Evolutionary conservation across 2,888 invertebrate genomes (phyloP).

Genomic region (Caenorhabditis sp.): DNA sequence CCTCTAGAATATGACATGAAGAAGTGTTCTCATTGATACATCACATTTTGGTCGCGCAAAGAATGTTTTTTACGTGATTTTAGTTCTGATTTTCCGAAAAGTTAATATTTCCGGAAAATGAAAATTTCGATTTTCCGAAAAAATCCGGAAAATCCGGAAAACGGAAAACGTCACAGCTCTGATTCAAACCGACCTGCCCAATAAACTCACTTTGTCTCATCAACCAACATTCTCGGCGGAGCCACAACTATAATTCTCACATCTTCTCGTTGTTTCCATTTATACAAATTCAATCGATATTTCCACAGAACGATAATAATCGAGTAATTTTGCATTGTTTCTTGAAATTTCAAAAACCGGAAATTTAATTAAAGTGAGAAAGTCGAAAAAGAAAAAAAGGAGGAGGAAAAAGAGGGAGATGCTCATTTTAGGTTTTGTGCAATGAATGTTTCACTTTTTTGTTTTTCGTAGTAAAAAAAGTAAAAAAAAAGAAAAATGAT

Average conservation of each 20-base stretch:
- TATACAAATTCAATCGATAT: slow-evolving; percentile 54
- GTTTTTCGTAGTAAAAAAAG: slow-evolving; percentile 14
- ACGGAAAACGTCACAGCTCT: too few species aligned
- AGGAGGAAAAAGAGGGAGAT: not conserved
- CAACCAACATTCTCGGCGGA: slow-evolving; percentile 56
- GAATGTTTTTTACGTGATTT: not conserved
- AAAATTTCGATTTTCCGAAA: too few species aligned
- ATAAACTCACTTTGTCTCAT: slow-evolving; percentile 54
- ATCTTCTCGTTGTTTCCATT: slow-evolving; percentile 28
- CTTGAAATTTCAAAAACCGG: not conserved
- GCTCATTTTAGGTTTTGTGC: too few species aligned
- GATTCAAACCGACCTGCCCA: too few species aligned
- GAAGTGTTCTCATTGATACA: too few species aligned
- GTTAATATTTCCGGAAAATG: too few species aligned
- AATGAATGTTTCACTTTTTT: slow-evolving; percentile 17
- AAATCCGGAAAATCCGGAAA: too few species aligned
- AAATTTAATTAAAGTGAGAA: slow-evolving; percentile 2
- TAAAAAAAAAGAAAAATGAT: slow-evolving; percentile 7
- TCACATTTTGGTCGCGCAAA: too few species aligned
- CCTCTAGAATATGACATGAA: too few species aligned
- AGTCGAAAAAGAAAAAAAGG: not conserved
- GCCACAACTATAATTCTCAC: slow-evolving; percentile 54
- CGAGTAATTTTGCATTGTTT: slow-evolving; percentile 9
- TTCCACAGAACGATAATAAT: slow-evolving; percentile 63
- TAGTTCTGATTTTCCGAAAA: too few species aligned